phyloP scores from a whole-genome alignment of 2,113 vertebrate species.

The Elgaria multicarinata region DNA sequence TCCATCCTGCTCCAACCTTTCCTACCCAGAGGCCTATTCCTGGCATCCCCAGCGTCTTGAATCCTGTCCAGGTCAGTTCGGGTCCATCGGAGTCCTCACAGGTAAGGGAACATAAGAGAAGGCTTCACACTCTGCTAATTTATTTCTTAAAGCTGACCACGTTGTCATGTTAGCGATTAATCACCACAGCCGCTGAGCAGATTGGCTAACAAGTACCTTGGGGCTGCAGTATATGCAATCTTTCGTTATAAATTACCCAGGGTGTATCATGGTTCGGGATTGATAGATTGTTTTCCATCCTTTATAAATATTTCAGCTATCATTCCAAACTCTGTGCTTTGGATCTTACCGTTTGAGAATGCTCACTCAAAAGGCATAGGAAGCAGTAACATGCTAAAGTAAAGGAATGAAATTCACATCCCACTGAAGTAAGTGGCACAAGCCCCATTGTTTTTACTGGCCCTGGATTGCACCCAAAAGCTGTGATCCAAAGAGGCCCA shows the following conservation, averaged over 20 bases:
- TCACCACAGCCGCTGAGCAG: slow-evolving; percentile 11
- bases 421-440: not conserved
- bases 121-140: slow-evolving; percentile 49
- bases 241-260: slow-evolving; percentile 46
- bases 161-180: not conserved
- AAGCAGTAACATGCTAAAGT: not conserved
- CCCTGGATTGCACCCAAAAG: not conserved
- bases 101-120: slow-evolving; percentile 80
- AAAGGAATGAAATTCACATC: not conserved
- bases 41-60: slow-evolving; percentile 89
- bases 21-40: slow-evolving; percentile 92
- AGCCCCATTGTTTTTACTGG: no score
- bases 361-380: not conserved
- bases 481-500: not conserved
- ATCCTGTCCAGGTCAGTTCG: slow-evolving; percentile 87
- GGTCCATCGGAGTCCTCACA: slow-evolving; percentile 90
- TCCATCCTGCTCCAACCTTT: slow-evolving; percentile 95
- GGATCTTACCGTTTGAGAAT: not conserved
- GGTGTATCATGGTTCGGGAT: slow-evolving; percentile 1
- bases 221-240: slow-evolving; percentile 28
- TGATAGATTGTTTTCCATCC: slow-evolving; percentile 41
- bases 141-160: slow-evolving; percentile 59
- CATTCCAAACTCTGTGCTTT: not conserved
- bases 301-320: slow-evolving; percentile 42
- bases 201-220: slow-evolving; percentile 52